A percentile compares a stretch with the other conserved stretches of the same genome.
Evolutionary conservation across 2,888 invertebrate species (phyloP).

Genomic region (Sipunculus nudus): DNA sequence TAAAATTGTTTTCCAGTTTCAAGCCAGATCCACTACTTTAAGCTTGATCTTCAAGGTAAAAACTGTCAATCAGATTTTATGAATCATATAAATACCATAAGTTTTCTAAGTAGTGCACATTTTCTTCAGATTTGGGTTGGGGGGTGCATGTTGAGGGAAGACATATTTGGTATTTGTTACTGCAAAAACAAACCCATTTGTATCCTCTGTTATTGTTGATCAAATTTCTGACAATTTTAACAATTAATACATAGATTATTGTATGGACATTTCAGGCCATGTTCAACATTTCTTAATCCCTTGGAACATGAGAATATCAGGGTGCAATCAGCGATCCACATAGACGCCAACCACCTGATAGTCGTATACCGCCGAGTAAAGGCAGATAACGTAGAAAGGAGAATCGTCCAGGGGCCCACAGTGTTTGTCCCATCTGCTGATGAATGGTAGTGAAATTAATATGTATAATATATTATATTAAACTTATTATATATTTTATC

Average conservation of each 20-base stretch:
- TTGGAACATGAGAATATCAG: slow-evolving; percentile 45
- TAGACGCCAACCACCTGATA: slow-evolving; percentile 59
- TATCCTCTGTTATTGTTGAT: too few species aligned
- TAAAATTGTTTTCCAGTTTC: too few species aligned
- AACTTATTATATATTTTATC: neutral
- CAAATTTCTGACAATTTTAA: neutral
- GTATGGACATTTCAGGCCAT: slow-evolving; percentile 45
- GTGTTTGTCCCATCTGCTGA: slow-evolving; percentile 59
- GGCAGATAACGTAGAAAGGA: slow-evolving; percentile 50
- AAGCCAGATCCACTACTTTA: too few species aligned
- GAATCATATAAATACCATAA: too few species aligned
- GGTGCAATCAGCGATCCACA: slow-evolving; percentile 44
- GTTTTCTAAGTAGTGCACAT: too few species aligned
- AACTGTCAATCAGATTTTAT: too few species aligned
- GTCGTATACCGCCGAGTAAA: slow-evolving; percentile 56
- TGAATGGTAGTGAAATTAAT: slow-evolving; percentile 54
- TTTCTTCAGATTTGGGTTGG: too few species aligned
- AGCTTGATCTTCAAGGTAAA: too few species aligned
- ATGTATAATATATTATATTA: neutral
- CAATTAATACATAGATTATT: neutral
- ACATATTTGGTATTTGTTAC: too few species aligned
- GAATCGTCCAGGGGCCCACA: slow-evolving; percentile 59
- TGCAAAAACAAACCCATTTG: too few species aligned
- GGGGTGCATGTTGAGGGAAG: too few species aligned
- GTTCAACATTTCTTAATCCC: slow-evolving; percentile 54